These are phyloP conservation scores for Arrhamphus sclerolepis DNA, from an alignment of 2,797 vertebrate species.

Conservation along the genomic window DNA sequence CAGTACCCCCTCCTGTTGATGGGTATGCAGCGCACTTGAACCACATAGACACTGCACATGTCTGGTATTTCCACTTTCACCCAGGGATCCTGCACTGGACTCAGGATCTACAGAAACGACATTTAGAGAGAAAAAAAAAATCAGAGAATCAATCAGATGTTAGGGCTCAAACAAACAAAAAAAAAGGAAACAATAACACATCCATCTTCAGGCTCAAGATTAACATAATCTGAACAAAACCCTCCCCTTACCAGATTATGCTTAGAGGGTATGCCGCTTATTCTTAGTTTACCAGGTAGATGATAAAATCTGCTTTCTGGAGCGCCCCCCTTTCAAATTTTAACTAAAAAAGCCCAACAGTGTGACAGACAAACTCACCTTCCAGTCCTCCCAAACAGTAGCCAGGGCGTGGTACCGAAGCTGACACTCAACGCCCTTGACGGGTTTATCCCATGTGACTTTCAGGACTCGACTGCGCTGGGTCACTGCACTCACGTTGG, in stretches of 20 bases:
- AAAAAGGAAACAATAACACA: no score
- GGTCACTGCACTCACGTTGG: conserved; percentile 81
- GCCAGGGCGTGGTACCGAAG: conserved; percentile 79
- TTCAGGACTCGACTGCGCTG: conserved; percentile 77
- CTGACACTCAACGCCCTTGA: conserved; percentile 82
- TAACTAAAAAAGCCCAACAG: no score
- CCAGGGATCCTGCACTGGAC: conserved; percentile 57
- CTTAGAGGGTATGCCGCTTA: no score
- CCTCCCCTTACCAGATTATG: no score
- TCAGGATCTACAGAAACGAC: conserved; percentile 73
- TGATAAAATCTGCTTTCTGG: no score
- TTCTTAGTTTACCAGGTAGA: no score
- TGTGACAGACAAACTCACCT: conserved; percentile 80
- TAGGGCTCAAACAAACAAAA: no score
- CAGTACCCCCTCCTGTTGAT: conserved; percentile 79
- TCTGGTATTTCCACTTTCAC: conserved; percentile 71
- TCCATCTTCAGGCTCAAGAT: no score
- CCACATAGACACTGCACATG: conserved; percentile 80
- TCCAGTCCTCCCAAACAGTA: conserved; percentile 76
- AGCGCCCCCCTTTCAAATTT: no score
- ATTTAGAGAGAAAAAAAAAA: no score
- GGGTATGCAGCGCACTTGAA: conserved; percentile 85
- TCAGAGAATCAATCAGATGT: no score
- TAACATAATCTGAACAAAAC: no score
- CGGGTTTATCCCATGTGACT: conserved; percentile 83